Conservation (phyloP, 2,888 invertebrate species). For the Tubulanus polymorphus region DNA sequence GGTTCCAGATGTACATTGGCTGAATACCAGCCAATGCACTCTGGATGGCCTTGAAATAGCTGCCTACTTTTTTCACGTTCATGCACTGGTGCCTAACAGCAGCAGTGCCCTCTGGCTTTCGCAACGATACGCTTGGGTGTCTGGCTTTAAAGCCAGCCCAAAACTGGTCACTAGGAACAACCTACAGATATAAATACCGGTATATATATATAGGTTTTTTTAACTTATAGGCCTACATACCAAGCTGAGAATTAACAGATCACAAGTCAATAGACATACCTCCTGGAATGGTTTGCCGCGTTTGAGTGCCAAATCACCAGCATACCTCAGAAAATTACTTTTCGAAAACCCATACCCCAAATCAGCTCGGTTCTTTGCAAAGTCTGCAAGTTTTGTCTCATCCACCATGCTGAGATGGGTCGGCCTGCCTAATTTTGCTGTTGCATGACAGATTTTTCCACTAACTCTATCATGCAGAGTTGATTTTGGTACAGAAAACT, state of each 20-base stretch:
- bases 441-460: not conserved
- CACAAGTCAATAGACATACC: not conserved
- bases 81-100: not conserved
- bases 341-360: not conserved
- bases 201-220: too few relatives aligned
- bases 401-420: not conserved
- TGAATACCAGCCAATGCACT: too few relatives aligned
- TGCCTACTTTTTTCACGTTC: not conserved
- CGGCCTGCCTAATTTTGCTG: not conserved
- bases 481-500: not conserved
- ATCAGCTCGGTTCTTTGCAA: not conserved
- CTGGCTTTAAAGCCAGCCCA: not conserved
- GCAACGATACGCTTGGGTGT: not conserved
- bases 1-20: not conserved
- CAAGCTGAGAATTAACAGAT: too few relatives aligned
- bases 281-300: not conserved
- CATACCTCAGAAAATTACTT: not conserved
- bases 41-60: not conserved
- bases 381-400: not conserved
- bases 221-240: too few relatives aligned
- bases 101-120: not conserved
- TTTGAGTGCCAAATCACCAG: not conserved
- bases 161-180: too few relatives aligned
- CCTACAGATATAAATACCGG: too few relatives aligned
- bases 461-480: not conserved